A percentile compares a stretch with the other conserved stretches of the same genome.
Evolutionary conservation across 2,888 invertebrate genomes (phyloP).

Genomic region (Agriopis marginaria): DNA sequence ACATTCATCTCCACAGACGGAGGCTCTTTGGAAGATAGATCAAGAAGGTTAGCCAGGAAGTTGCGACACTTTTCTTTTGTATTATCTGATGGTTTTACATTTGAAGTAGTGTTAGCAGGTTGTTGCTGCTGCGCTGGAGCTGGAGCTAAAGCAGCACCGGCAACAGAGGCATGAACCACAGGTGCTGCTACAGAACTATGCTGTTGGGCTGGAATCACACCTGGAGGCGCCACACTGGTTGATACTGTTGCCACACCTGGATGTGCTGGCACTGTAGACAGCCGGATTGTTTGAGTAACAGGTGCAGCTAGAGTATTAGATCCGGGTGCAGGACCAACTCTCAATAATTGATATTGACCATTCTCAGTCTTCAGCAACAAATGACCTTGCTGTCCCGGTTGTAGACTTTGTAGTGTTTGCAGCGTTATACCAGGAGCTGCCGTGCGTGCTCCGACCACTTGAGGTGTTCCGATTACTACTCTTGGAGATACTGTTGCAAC

Average conservation of each 20-base stretch:
- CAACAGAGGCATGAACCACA: slow-evolving; percentile 58
- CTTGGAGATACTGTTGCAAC: slow-evolving; percentile 92
- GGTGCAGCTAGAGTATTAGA: slow-evolving; percentile 85
- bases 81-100: slow-evolving; percentile 87
- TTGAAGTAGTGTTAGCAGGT: slow-evolving; percentile 32
- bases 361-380: slow-evolving; percentile 98
- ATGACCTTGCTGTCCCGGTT: slow-evolving; percentile 95
- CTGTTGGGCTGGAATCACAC: slow-evolving; percentile 59
- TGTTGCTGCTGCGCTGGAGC: slow-evolving; percentile 40
- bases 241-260: slow-evolving; percentile 78
- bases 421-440: slow-evolving; percentile 95
- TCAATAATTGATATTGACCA: slow-evolving; percentile 97
- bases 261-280: slow-evolving; percentile 93
- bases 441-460: slow-evolving; percentile 93
- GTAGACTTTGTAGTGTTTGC: slow-evolving; percentile 94
- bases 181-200: slow-evolving; percentile 59
- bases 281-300: slow-evolving; percentile 91
- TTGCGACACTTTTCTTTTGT: slow-evolving; percentile 72
- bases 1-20: slow-evolving; percentile 96
- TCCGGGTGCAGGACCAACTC: slow-evolving; percentile 90
- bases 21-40: slow-evolving; percentile 96
- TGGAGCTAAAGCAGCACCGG: slow-evolving; percentile 47
- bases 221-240: slow-evolving; percentile 72
- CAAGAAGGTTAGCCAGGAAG: slow-evolving; percentile 60
- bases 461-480: slow-evolving; percentile 93